Base-by-base conservation (phyloP, 64 coral and sea anemone genomes). In the Montipora cactus region DNA sequence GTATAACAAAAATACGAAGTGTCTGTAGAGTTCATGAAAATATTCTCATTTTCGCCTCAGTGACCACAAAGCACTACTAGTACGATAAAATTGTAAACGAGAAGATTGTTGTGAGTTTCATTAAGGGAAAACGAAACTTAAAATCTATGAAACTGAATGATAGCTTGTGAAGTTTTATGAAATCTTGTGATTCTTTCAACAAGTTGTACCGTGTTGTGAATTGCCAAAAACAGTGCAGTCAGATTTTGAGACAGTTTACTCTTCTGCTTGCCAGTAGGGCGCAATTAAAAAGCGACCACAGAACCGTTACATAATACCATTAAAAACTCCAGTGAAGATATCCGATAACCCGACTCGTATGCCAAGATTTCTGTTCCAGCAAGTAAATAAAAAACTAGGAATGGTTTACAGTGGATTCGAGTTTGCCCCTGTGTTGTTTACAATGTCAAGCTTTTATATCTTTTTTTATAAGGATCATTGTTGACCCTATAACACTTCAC, bases 271-370 rank as follows among this genome's bases (percentile, higher is more conserved):
- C 66, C 93, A 95, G 93, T 95, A 79, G 93, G 93, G 93, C 59
- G 93, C 89, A 95, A 95, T 95, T 95, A 89, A 86, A 86, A 86
- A 78, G 90, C 79, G 77, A 95, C 93, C 89, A 76, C 71, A 90
- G 83, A 83, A 90, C 75, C 66, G 87, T 58, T 37, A 61, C 83
- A 61, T 72, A 69, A 71, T 71, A 21, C 73, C 72, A 51, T 69
- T 4, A 67, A 86, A 84, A 70, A 86, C 44, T 86, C 82, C 46
- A 71, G 20, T 86, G 25, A 70, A 4, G 46, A 72, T 86, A 86
- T 72, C 82, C 18, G 62, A 72, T 70, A 71, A 6, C 62, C 3
- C 28, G 5, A 19, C 9, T 57, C 16, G 66, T 72, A 50, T 71
- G 62, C 44, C 82, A 9, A 8, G 4, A 18, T 70, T 86, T 48